Evolutionary conservation across 2,797 vertebrate species (phyloP), one percentile per base, ranked within the genome.

Genomic region (Hafferia zeledoni): DNA sequence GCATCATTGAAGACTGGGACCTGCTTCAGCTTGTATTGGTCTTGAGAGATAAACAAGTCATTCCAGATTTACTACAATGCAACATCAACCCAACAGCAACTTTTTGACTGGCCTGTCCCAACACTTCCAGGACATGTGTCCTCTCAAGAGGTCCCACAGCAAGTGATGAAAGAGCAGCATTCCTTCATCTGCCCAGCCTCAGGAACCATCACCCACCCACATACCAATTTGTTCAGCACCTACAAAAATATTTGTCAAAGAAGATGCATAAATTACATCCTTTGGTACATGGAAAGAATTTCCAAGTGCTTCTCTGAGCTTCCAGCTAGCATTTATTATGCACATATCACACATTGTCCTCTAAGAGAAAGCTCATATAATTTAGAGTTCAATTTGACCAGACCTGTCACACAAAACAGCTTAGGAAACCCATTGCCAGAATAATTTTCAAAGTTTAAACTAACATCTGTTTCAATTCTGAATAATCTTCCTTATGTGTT

Each of bases 391-490:
- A 41, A 68, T 92, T 96, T 91, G 69, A 87, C 56, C 59, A 90
- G 70, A 68, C 19, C 69, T 57, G 43, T 94, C 70, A 77, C 64
- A 41, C 49, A 87, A 87, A 79, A 2, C 6, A 60, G 52, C 44
- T 71, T 43, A 87, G 61, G 23, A 92, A 88, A 74, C 43, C 84
- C 86, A 67, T 35, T 46, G 57, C 71, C 93, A 95, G 84, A 80
- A 79, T 11, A 37, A 16, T 27, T 72, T 90, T 78, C 59, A 33
- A 83, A 60, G 28, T 74, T 94, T 59, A 93, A 97, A 71, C 39
- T 77, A 97, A 96, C 91, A 97, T 96, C 96, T 98, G 97, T 93
- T 95, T 97, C 96, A 97, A 95, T 98, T 97, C 90, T 97, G 96
- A 95, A 96, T 30, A 85, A 95, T 96, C 95, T 87, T 82, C 60